Evolutionary conservation across 2,113 vertebrate species (phyloP).

Genomic region (Silurus meridionalis): DNA sequence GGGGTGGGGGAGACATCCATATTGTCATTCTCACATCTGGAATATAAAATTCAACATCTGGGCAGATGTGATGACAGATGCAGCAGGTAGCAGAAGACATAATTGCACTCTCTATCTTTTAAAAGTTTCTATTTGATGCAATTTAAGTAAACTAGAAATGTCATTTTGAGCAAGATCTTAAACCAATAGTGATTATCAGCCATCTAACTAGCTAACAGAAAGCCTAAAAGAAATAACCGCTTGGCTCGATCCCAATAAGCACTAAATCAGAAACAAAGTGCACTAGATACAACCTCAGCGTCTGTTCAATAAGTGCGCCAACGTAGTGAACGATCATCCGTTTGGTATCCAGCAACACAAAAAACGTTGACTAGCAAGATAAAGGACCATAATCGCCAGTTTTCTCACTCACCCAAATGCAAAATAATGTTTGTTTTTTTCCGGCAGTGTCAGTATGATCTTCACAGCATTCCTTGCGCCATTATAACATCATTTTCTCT

Average conservation of each 20-base stretch:
- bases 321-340: not conserved
- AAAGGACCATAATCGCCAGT: slow-evolving; percentile 2
- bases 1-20: too few species aligned
- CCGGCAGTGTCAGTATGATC: too few species aligned
- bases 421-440: not conserved
- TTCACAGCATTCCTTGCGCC: not conserved
- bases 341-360: not conserved
- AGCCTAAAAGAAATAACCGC: not conserved
- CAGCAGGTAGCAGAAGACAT: not conserved
- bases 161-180: too few species aligned
- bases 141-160: too few species aligned
- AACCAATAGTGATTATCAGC: not conserved
- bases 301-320: not conserved
- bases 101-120: not conserved
- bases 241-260: not conserved
- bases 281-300: not conserved
- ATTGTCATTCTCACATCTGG: too few species aligned
- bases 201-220: not conserved
- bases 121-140: too few species aligned
- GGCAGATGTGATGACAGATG: not conserved
- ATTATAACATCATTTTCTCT: not conserved
- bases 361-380: not conserved
- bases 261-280: not conserved
- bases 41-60: not conserved
- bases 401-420: slow-evolving; percentile 9